These are phyloP conservation scores for Loxodonta africana DNA, from an alignment of 2,113 vertebrate genomes.

Conservation along the genomic window DNA sequence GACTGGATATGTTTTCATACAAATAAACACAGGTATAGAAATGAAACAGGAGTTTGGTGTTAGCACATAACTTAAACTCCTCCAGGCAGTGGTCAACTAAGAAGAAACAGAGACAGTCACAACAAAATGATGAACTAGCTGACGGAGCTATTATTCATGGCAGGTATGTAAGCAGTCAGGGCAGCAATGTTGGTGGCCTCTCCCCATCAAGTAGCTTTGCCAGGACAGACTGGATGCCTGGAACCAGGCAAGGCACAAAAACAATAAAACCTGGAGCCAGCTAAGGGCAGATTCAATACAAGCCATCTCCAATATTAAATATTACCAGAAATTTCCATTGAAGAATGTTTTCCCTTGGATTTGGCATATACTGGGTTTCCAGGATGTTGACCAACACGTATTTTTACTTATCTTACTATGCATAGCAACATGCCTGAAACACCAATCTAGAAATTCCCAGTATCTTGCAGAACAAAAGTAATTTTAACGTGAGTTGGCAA, in stretches of 20 bases:
- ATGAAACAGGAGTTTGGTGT: conserved; percentile 74
- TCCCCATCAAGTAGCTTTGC: conserved; percentile 73
- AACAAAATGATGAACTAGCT: conserved; percentile 85
- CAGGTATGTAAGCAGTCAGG: conserved; percentile 80
- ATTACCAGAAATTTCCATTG: background rate
- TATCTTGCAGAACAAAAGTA: conserved; percentile 59
- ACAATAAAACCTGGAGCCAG: conserved; percentile 62
- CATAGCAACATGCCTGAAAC: conserved; percentile 69
- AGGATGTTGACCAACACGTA: conserved; percentile 68
- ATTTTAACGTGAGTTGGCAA: conserved; percentile 73
- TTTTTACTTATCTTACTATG: conserved; percentile 71
- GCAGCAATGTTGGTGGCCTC: conserved; percentile 44
- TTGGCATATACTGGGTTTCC: conserved; percentile 63
- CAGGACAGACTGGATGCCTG: conserved; percentile 72
- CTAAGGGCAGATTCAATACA: conserved; percentile 54
- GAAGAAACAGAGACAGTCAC: conserved; percentile 75
- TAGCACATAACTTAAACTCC: conserved; percentile 59
- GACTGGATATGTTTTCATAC: conserved; percentile 41
- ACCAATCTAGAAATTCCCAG: conserved; percentile 68
- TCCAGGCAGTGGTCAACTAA: conserved; percentile 78
- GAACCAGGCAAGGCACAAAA: conserved; percentile 70
- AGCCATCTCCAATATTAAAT: conserved; percentile 23
- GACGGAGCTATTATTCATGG: conserved; percentile 78
- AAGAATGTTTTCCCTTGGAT: conserved; percentile 59
- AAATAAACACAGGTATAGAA: conserved; percentile 65